Conservation (phyloP, 2,888 invertebrate species). For the Lepetodrilus schrolli region DNA sequence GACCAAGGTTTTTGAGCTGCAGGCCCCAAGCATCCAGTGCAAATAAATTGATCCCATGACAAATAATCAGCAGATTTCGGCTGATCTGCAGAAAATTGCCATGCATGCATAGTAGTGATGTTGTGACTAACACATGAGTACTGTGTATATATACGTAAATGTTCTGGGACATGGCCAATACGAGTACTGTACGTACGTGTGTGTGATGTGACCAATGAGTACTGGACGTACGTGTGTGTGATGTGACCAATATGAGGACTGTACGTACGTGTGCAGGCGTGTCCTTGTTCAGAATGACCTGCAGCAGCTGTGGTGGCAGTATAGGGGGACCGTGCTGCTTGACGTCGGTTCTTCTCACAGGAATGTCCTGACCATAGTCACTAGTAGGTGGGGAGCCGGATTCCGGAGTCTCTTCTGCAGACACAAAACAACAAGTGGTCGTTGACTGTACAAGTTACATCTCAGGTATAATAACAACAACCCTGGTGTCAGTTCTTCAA, state of each 20-base stretch:
- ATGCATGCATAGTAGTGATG: too few relatives aligned
- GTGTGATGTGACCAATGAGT: background rate
- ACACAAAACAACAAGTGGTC: too few relatives aligned
- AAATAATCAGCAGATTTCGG: too few relatives aligned
- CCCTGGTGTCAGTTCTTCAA: background rate
- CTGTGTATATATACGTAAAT: too few relatives aligned
- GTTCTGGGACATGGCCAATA: slow-evolving; percentile 83
- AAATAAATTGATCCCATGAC: too few relatives aligned
- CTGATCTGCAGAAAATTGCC: too few relatives aligned
- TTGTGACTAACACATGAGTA: too few relatives aligned
- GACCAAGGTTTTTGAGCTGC: too few relatives aligned
- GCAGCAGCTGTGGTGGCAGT: slow-evolving; percentile 96
- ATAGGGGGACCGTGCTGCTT: slow-evolving; percentile 94
- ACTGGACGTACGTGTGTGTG: too few relatives aligned
- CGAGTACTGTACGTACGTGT: background rate
- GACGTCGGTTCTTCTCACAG: slow-evolving; percentile 92
- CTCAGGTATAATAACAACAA: background rate
- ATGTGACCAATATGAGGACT: too few relatives aligned
- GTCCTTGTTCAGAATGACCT: slow-evolving; percentile 99
- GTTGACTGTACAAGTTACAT: too few relatives aligned
- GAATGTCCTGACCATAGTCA: slow-evolving; percentile 85
- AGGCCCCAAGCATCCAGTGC: too few relatives aligned
- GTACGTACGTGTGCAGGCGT: slow-evolving; percentile 83
- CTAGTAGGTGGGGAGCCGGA: slow-evolving; percentile 66
- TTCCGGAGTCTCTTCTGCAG: slow-evolving; percentile 13